Evolutionary conservation across 2,888 invertebrate genomes (phyloP).

Genomic region (Lochmaea capreae): DNA sequence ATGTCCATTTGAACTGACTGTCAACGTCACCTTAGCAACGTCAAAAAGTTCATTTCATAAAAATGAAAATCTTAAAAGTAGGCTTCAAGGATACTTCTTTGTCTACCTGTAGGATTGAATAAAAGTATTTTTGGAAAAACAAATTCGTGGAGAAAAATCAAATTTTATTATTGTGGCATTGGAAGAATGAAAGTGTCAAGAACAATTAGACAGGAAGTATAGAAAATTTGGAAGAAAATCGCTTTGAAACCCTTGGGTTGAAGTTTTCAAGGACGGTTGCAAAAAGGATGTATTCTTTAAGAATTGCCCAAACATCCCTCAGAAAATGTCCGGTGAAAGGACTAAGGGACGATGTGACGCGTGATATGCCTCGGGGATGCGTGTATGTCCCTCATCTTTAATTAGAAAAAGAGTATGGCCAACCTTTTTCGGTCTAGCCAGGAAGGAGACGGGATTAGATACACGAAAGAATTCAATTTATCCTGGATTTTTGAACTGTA

Average conservation of each 20-base stretch:
- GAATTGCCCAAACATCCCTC: conserved; percentile 24
- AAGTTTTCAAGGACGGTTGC: neutral
- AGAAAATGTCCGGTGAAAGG: conserved; percentile 18
- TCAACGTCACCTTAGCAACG: too few species aligned
- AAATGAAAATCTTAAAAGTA: too few species aligned
- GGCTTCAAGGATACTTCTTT: too few species aligned
- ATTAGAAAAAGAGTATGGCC: conserved; percentile 11
- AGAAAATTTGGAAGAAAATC: neutral
- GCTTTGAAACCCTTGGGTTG: neutral
- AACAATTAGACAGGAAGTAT: too few species aligned
- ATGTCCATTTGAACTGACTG: too few species aligned
- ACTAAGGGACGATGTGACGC: conserved; percentile 1
- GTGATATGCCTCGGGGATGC: conserved; percentile 11
- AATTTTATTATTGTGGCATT: too few species aligned
- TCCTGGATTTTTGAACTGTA: neutral
- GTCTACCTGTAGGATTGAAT: too few species aligned
- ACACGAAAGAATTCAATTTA: conserved; percentile 1
- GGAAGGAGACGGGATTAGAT: neutral
- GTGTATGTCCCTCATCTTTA: conserved; percentile 7
- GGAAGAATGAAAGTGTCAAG: too few species aligned
- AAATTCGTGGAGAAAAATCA: too few species aligned
- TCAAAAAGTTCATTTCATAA: too few species aligned
- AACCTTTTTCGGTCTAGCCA: neutral
- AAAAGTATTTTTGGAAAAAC: too few species aligned
- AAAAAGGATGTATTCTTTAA: conserved; percentile 32